phyloP scores from a whole-genome alignment of 2,113 vertebrate genomes.

The Pungitius pungitius region DNA sequence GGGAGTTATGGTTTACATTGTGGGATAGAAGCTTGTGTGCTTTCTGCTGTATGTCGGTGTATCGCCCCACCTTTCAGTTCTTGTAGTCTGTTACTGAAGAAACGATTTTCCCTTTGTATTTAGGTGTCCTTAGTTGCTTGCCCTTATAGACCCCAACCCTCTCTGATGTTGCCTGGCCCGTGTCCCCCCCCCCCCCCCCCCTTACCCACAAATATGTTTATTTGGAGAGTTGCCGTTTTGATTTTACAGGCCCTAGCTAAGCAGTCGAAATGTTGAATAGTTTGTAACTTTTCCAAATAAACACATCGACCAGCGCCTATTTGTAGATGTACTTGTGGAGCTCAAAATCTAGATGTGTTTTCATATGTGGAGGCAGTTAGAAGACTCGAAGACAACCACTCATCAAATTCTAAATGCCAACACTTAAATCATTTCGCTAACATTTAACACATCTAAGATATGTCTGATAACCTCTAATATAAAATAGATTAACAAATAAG shows the following conservation, averaged over 20 bases:
- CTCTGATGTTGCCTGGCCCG: slow-evolving; percentile 55
- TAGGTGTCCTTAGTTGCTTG: slow-evolving; percentile 65
- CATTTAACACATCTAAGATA: not conserved
- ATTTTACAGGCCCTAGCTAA: slow-evolving; percentile 28
- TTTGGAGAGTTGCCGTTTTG: slow-evolving; percentile 61
- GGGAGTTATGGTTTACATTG: slow-evolving; percentile 60
- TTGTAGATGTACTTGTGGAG: slow-evolving; percentile 12
- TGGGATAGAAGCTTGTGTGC: slow-evolving; percentile 75
- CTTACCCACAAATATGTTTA: slow-evolving; percentile 56
- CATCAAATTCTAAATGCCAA: not conserved
- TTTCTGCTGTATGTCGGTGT: slow-evolving; percentile 77
- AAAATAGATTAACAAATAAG: slow-evolving; percentile 2
- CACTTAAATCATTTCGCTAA: not conserved
- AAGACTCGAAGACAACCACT: not conserved
- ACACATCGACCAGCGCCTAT: slow-evolving; percentile 41
- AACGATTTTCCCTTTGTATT: slow-evolving; percentile 35
- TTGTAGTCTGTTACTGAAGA: slow-evolving; percentile 46
- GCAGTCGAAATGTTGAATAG: slow-evolving; percentile 5
- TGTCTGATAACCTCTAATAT: not conserved
- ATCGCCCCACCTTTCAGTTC: slow-evolving; percentile 58
- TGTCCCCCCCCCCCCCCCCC: slow-evolving; percentile 42
- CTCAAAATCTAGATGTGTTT: slow-evolving; percentile 10
- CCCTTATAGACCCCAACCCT: slow-evolving; percentile 47
- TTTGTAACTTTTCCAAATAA: slow-evolving; percentile 59
- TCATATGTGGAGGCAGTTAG: slow-evolving; percentile 1